phyloP scores from a whole-genome alignment of 2,888 invertebrate species.

The Chymomyza caudatula region DNA sequence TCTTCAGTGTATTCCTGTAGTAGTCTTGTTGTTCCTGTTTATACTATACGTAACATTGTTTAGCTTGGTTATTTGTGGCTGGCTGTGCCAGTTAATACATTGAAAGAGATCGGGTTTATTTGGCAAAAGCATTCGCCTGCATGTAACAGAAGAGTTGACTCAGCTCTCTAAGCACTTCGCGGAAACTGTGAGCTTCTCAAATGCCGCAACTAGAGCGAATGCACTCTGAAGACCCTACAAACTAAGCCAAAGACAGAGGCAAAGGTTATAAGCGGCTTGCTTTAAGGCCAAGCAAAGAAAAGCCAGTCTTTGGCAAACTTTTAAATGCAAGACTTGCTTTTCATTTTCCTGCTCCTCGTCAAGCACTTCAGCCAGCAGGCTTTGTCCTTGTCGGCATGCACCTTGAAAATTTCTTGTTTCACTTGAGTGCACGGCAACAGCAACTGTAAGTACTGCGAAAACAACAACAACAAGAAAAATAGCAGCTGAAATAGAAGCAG shows the following conservation, averaged over 20 bases:
- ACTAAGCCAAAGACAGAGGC: neutral
- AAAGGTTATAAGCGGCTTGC: constrained; percentile 28
- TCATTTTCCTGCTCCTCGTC: constrained; percentile 8
- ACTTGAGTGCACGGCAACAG: constrained; percentile 31
- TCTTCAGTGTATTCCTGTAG: neutral
- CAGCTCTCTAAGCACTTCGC: neutral
- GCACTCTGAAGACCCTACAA: neutral
- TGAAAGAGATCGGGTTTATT: constrained; percentile 30
- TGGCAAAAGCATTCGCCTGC: constrained; percentile 2
- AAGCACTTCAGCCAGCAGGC: constrained; percentile 19
- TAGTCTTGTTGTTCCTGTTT: neutral
- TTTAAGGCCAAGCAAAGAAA: neutral
- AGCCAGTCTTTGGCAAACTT: constrained; percentile 30
- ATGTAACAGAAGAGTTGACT: neutral
- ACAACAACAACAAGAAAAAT: neutral
- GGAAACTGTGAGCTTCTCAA: neutral
- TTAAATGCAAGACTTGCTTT: constrained; percentile 28
- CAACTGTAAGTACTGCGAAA: constrained; percentile 12
- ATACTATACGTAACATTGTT: constrained; percentile 24
- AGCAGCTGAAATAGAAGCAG: constrained; percentile 11
- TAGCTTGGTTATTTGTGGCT: constrained; percentile 15
- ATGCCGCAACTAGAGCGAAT: neutral
- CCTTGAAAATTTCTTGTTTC: constrained; percentile 46
- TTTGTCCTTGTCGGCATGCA: constrained; percentile 36
- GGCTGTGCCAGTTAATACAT: constrained; percentile 27